phyloP scores from a whole-genome alignment of 2,888 invertebrate species.

The Ashinkailepas kermadecensis region DNA sequence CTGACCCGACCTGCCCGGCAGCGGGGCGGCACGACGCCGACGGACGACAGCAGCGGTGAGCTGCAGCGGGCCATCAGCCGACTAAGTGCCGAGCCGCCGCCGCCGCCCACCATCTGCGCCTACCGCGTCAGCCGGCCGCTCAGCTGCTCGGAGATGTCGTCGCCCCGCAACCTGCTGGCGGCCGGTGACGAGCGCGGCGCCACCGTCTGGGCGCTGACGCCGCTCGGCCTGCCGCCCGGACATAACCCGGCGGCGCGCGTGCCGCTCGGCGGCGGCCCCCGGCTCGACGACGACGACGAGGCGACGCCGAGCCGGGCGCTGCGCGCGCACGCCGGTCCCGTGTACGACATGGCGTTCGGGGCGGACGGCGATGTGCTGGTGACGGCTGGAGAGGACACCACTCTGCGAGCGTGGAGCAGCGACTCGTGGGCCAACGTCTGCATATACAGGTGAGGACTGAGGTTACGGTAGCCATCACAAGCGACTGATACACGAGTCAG shows the following conservation, averaged over 20 bases:
- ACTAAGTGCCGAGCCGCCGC: constrained; percentile 9
- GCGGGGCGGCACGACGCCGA: not conserved
- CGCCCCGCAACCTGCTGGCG: constrained; percentile 26
- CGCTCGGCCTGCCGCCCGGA: constrained; percentile 26
- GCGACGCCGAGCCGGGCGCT: constrained; percentile 48
- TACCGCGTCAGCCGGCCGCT: constrained; percentile 37
- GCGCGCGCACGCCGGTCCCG: constrained; percentile 63
- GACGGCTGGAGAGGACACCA: constrained; percentile 62
- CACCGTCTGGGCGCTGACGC: constrained; percentile 27
- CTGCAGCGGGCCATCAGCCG: not conserved
- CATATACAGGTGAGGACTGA: constrained; percentile 38
- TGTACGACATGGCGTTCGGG: constrained; percentile 57
- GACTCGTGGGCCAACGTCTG: constrained; percentile 61
- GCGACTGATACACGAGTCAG: too few relatives aligned
- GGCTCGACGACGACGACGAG: constrained; percentile 30
- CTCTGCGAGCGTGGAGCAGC: constrained; percentile 67
- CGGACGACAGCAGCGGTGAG: not conserved
- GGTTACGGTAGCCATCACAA: too few relatives aligned
- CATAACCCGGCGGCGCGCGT: constrained; percentile 24
- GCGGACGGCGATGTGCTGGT: constrained; percentile 47
- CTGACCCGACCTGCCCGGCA: not conserved
- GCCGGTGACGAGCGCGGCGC: constrained; percentile 30
- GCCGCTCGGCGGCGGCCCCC: constrained; percentile 27
- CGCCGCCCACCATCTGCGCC: constrained; percentile 14
- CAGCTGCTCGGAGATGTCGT: constrained; percentile 19